A percentile compares a stretch with the other conserved stretches of the same genome.
Evolutionary conservation across 2,888 invertebrate genomes (phyloP).

Genomic region (Tillus elongatus): DNA sequence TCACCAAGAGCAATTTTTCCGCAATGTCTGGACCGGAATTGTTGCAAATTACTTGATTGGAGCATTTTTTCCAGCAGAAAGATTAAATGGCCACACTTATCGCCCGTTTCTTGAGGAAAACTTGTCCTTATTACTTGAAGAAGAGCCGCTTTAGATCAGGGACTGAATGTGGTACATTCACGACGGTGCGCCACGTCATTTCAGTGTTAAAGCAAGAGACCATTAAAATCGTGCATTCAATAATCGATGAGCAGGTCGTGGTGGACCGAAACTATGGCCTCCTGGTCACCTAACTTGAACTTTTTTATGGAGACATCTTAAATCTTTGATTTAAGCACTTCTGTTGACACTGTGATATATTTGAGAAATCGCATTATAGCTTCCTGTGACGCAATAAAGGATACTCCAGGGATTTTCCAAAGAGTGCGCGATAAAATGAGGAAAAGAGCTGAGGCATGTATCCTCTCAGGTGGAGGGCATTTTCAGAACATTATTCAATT

Average conservation of each 20-base stretch:
- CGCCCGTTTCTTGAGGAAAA: neutral
- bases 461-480: too few species aligned
- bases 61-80: neutral
- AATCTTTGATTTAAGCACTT: neutral
- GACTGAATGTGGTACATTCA: neutral
- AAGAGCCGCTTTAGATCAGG: neutral
- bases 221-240: neutral
- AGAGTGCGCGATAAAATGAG: too few species aligned
- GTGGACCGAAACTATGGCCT: too few species aligned
- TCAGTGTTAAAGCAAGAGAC: neutral
- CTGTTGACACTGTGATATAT: neutral
- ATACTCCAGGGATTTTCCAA: too few species aligned
- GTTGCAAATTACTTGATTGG: neutral
- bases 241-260: neutral
- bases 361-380: neutral
- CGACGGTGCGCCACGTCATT: neutral
- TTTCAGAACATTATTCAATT: too few species aligned
- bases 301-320: slow-evolving; percentile 2
- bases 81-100: neutral
- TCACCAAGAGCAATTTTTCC: neutral
- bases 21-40: neutral
- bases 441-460: too few species aligned
- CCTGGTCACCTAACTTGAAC: neutral
- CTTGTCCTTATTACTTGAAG: neutral
- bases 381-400: too few species aligned